Evolutionary conservation across 2,797 vertebrate species (phyloP).

Genomic region (Danio aesculapii): DNA sequence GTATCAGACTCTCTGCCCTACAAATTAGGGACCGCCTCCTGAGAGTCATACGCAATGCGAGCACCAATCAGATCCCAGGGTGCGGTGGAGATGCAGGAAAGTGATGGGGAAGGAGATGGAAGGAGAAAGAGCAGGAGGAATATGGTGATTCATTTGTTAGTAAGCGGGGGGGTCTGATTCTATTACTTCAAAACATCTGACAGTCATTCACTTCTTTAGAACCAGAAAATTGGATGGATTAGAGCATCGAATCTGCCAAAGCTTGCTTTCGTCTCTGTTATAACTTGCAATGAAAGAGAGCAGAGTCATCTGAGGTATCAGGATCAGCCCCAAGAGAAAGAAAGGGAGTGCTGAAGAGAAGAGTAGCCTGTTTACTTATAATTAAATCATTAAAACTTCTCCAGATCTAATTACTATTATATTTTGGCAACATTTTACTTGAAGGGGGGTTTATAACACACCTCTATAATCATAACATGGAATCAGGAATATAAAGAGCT

Average conservation of each 20-base stretch:
- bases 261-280: not conserved
- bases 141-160: constrained; percentile 73
- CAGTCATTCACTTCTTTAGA: not conserved
- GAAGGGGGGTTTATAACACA: too few relatives aligned
- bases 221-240: not conserved
- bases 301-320: not conserved
- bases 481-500: too few relatives aligned
- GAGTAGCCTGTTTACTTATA: not conserved
- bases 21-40: constrained; percentile 93
- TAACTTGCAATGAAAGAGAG: not conserved
- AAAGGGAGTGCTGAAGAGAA: constrained; percentile 1
- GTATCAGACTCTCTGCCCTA: constrained; percentile 94
- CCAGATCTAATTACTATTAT: too few relatives aligned
- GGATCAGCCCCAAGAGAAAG: constrained; percentile 14
- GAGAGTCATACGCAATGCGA: constrained; percentile 71
- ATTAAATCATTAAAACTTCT: too few relatives aligned
- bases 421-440: too few relatives aligned
- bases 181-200: not conserved
- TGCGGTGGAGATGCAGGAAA: constrained; percentile 31
- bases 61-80: constrained; percentile 74
- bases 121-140: constrained; percentile 65
- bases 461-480: too few relatives aligned
- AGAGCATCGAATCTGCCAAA: not conserved
- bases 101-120: not conserved
- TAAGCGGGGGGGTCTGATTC: constrained; percentile 25